A percentile compares a stretch with the other conserved stretches of the same genome.
Conservation (phyloP, 53 echinoderm and acorn worm genomes). For the Holothuria leucospilota region DNA sequence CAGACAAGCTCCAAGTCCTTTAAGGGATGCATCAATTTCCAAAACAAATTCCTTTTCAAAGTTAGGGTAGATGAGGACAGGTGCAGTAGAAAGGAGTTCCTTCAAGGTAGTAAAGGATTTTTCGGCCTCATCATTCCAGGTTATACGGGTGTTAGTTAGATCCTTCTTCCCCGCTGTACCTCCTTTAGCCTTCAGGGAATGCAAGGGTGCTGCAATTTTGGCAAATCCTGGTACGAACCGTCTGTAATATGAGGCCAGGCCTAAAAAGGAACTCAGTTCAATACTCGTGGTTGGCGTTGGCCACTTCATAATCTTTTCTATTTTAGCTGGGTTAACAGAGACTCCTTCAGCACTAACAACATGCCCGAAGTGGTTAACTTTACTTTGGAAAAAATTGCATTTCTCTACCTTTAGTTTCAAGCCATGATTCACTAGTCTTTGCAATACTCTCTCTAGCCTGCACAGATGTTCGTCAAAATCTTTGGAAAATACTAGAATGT, state of each 20-base stretch:
- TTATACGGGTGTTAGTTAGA: background rate
- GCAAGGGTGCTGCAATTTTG: conserved; percentile 56
- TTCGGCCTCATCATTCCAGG: conserved; percentile 33
- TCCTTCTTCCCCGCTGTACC: background rate
- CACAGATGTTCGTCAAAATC: conserved; percentile 44
- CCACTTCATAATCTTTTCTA: conserved; percentile 49
- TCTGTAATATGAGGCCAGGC: conserved; percentile 68
- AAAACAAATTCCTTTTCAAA: conserved; percentile 52
- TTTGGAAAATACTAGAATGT: background rate
- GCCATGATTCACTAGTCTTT: conserved; percentile 36
- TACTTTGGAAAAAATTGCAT: conserved; percentile 28
- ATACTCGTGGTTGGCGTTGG: conserved; percentile 30
- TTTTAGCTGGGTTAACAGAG: conserved; percentile 54
- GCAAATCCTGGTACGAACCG: conserved; percentile 56
- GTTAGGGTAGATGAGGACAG: conserved; percentile 49
- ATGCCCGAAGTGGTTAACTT: conserved; percentile 59
- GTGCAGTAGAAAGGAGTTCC: conserved; percentile 16
- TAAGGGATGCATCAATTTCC: background rate
- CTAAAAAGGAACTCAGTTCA: conserved; percentile 58
- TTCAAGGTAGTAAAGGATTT: conserved; percentile 37
- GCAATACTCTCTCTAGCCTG: conserved; percentile 53
- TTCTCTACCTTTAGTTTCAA: conserved; percentile 54
- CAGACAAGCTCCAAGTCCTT: conserved; percentile 25
- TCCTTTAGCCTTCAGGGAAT: background rate
- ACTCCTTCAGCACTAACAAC: conserved; percentile 45